These are phyloP conservation scores for Charaxes varanes DNA, from an alignment of 1,140 invertebrate genomes.

Conservation along the genomic window DNA sequence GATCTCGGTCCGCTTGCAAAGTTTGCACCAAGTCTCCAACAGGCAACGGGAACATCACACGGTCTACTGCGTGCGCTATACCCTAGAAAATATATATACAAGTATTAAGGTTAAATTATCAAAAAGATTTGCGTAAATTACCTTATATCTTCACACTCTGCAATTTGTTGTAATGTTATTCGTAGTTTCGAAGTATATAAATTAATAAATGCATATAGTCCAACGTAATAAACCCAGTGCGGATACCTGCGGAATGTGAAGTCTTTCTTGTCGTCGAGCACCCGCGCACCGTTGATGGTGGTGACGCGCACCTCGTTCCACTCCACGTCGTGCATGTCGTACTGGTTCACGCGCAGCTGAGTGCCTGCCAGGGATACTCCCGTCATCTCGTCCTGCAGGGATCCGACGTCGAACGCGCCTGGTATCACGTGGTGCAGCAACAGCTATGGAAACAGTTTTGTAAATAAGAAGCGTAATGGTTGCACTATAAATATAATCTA, in stretches of 20 bases:
- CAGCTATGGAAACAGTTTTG: slow-evolving; percentile 76
- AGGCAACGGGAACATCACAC: slow-evolving; percentile 90
- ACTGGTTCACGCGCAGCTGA: slow-evolving; percentile 88
- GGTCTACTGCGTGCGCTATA: slow-evolving; percentile 88
- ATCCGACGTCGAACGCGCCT: slow-evolving; percentile 83
- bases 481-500: too few relatives aligned
- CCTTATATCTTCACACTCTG: too few relatives aligned
- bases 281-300: slow-evolving; percentile 88
- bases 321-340: slow-evolving; percentile 88
- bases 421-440: slow-evolving; percentile 89
- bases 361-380: slow-evolving; percentile 89
- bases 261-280: slow-evolving; percentile 86
- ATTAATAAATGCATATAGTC: too few relatives aligned
- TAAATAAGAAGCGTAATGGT: too few relatives aligned
- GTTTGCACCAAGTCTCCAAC: slow-evolving; percentile 89
- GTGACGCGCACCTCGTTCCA: slow-evolving; percentile 89
- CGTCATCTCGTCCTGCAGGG: slow-evolving; percentile 90
- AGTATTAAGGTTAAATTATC: background rate
- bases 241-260: slow-evolving; percentile 80
- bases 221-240: too few relatives aligned
- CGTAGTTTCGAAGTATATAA: too few relatives aligned
- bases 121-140: background rate
- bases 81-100: too few relatives aligned
- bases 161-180: too few relatives aligned
- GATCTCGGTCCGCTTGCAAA: slow-evolving; percentile 85